phyloP scores from a whole-genome alignment of 2,888 invertebrate species.

The Syritta pipiens region DNA sequence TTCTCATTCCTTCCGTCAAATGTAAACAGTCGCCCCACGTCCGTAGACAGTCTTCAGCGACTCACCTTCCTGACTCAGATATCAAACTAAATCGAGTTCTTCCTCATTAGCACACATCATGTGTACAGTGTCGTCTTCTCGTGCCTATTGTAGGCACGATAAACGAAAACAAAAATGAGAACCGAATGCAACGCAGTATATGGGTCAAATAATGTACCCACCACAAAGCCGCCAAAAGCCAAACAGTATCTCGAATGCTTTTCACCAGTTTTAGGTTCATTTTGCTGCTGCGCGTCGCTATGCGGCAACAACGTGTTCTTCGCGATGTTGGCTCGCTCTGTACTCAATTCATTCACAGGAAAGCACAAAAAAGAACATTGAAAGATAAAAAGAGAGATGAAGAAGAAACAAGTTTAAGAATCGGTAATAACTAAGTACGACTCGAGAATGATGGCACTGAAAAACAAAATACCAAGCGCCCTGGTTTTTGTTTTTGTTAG shows the following conservation, averaged over 20 bases:
- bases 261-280: conserved; percentile 44
- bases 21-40: conserved; percentile 26
- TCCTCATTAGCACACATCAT: conserved; percentile 60
- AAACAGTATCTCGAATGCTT: conserved; percentile 59
- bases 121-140: conserved; percentile 12
- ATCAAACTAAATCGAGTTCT: conserved; percentile 49
- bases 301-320: conserved; percentile 24
- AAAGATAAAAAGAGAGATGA: too few species aligned
- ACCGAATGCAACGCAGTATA: conserved; percentile 52
- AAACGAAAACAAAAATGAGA: conserved; percentile 10
- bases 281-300: conserved; percentile 29
- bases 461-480: too few species aligned
- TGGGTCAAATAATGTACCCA: conserved; percentile 45
- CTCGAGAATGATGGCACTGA: conserved; percentile 7
- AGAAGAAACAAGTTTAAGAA: conserved; percentile 35
- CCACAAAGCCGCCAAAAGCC: conserved; percentile 15
- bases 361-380: neutral
- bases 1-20: neutral
- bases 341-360: conserved; percentile 36
- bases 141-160: conserved; percentile 2
- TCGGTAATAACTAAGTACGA: conserved; percentile 21
- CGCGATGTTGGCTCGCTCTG: conserved; percentile 11
- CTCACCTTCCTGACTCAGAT: conserved; percentile 12
- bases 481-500: too few species aligned
- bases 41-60: conserved; percentile 17